phyloP scores from a whole-genome alignment of 2,113 vertebrate genomes.

The Grantiella picta region DNA sequence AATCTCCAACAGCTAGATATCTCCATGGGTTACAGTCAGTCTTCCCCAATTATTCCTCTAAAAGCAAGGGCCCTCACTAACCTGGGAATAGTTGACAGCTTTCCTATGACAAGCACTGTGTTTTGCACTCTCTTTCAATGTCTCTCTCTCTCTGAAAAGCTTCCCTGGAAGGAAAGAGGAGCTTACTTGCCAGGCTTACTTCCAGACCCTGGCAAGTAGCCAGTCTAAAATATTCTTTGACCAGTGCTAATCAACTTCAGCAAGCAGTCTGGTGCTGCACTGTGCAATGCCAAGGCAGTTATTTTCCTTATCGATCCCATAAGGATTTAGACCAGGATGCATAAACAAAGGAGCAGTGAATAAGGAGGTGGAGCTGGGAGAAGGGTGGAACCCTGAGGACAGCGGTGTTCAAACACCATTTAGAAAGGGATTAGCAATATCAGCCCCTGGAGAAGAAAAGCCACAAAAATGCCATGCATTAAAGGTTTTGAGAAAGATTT shows the following conservation, averaged over 20 bases:
- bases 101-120: not conserved
- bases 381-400: conserved; percentile 10
- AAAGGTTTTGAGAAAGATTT: conserved; percentile 15
- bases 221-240: not conserved
- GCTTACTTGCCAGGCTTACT: not conserved
- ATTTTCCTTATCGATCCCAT: conserved; percentile 15
- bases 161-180: not conserved
- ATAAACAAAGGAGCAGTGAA: conserved; percentile 34
- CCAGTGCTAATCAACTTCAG: not conserved
- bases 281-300: not conserved
- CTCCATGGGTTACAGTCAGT: not conserved
- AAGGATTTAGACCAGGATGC: conserved; percentile 45
- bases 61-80: not conserved
- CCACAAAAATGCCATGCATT: conserved; percentile 13
- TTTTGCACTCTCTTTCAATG: not conserved
- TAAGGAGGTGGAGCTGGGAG: conserved; percentile 18
- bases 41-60: not conserved
- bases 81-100: not conserved
- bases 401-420: conserved; percentile 19
- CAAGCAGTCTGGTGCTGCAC: not conserved
- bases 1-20: not conserved
- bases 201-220: not conserved
- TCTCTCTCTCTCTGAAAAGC: not conserved
- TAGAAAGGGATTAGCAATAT: conserved; percentile 44
- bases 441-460: conserved; percentile 5